phyloP scores from a whole-genome alignment of 2,888 invertebrate species.

The Colletes collaris region DNA sequence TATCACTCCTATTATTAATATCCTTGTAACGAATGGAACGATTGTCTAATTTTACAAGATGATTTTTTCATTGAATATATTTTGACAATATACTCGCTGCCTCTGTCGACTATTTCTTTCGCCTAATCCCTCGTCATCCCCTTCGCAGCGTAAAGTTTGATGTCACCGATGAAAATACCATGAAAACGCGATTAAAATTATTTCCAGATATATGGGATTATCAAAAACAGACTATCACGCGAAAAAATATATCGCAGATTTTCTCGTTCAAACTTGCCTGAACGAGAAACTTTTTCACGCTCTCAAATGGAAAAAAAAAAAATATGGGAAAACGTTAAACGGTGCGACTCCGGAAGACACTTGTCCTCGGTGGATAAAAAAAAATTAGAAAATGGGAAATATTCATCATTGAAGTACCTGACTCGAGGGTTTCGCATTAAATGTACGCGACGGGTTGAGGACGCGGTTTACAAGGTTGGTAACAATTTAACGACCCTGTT shows the following conservation, averaged over 20 bases:
- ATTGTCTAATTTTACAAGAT: constrained; percentile 80
- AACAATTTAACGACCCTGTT: constrained; percentile 59
- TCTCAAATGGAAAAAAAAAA: no score
- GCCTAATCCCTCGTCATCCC: neutral
- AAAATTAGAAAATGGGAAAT: neutral
- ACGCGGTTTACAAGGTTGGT: constrained; percentile 25
- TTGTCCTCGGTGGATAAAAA: neutral
- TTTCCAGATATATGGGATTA: no score
- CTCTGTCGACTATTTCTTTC: constrained; percentile 51
- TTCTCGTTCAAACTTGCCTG: no score
- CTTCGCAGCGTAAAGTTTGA: no score
- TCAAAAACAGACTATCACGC: no score
- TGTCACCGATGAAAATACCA: no score
- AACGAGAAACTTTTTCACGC: no score
- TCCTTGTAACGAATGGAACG: constrained; percentile 76
- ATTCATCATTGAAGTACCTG: neutral
- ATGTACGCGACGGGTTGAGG: constrained; percentile 2
- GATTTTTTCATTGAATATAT: constrained; percentile 80
- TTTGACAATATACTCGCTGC: constrained; percentile 76
- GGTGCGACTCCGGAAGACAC: no score
- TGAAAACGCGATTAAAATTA: no score
- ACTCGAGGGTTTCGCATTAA: neutral
- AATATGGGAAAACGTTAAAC: neutral
- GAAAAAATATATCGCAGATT: no score
- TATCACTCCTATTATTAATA: constrained; percentile 72